Conservation (phyloP, 1,140 invertebrate genomes). For the Microplitis demolitor region DNA sequence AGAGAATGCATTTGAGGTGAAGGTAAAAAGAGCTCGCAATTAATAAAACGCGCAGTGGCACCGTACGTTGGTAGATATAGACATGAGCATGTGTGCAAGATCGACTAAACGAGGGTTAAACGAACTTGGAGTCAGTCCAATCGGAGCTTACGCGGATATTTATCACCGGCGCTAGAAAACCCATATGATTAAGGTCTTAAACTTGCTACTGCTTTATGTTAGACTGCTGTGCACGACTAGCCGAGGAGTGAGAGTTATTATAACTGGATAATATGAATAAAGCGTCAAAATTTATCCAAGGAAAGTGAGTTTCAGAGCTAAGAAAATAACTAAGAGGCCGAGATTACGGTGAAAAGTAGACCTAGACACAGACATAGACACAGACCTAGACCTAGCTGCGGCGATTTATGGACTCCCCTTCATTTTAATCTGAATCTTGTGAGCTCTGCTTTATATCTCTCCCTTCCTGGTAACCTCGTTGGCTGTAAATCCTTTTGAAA, state of each 20-base stretch:
- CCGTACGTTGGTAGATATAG: too few relatives aligned
- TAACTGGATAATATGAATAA: not conserved
- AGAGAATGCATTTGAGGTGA: too few relatives aligned
- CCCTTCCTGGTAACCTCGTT: slow-evolving; percentile 12
- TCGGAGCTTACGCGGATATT: slow-evolving; percentile 45
- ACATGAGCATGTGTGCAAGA: slow-evolving; percentile 30
- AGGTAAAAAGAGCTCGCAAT: too few relatives aligned
- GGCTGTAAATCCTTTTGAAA: slow-evolving; percentile 3
- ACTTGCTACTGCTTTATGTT: slow-evolving; percentile 27
- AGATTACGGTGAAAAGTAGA: not conserved
- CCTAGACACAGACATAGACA: not conserved
- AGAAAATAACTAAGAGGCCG: too few relatives aligned
- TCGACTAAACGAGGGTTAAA: slow-evolving; percentile 40
- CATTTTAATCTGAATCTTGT: not conserved
- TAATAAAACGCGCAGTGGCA: too few relatives aligned
- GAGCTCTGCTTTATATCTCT: slow-evolving; percentile 12
- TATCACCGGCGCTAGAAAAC: slow-evolving; percentile 44
- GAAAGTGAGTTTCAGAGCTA: too few relatives aligned
- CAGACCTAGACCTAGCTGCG: not conserved
- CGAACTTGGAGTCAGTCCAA: slow-evolving; percentile 42
- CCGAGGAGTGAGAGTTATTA: too few relatives aligned
- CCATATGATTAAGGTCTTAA: slow-evolving; percentile 45
- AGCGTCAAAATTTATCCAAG: not conserved
- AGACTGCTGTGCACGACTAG: too few relatives aligned
- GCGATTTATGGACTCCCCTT: not conserved